Base-by-base conservation (phyloP, 2,797 vertebrate genomes). In the Neosilurus mollespiculum region DNA sequence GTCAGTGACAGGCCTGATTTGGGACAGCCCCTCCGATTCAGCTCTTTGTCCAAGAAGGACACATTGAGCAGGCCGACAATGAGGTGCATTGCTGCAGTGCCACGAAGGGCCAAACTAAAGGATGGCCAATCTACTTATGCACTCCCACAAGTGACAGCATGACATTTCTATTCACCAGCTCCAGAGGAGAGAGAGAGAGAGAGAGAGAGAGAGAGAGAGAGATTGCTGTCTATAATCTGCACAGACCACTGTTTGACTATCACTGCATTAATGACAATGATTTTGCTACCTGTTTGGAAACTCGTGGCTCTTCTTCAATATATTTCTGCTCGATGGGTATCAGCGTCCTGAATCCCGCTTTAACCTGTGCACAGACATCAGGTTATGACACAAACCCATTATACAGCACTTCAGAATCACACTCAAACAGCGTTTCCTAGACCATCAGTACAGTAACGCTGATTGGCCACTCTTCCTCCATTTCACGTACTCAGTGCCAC, bases 241-340 rank as follows among this genome's bases (percentile, higher is more conserved):
- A 37, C 66, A 59, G 43, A 62, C 34, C 59, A 37, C 54, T 70
- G 12, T 77, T 58, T 37, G 43, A 80, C 54, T 64, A 72, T 56
- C 43, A 56, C 20, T 49, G 56, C 69, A 72, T 37, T 66, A 67
- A 59, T 49, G 59, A 10, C 24, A 20, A 24, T 12, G 15, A 37
- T 73, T 86, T 83, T 84, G 87, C 94, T 97, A 99, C 98, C 97
- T 99, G 97, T 94, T 99, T 99, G 91, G 98, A 99, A 92, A 99
- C 96, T 94, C 94, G 96, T 91, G 96, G 94, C 92, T 99, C 97
- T 90, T 98, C 97, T 94, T 99, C 98, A 78, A 99, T 97, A 87
- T 99, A 99, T 93, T 99, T 99, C 95, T 96, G 94, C 93, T 99
- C 97, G 91, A 96, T 96, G 89, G 98, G 97, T 89, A 96, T 95